Percentiles rank a stretch among this genome's conserved stretches.
These are phyloP conservation scores for Beroe forskalii DNA, from an alignment of 37 sponge, comb jelly and placozoan species.

Conservation along the genomic window DNA sequence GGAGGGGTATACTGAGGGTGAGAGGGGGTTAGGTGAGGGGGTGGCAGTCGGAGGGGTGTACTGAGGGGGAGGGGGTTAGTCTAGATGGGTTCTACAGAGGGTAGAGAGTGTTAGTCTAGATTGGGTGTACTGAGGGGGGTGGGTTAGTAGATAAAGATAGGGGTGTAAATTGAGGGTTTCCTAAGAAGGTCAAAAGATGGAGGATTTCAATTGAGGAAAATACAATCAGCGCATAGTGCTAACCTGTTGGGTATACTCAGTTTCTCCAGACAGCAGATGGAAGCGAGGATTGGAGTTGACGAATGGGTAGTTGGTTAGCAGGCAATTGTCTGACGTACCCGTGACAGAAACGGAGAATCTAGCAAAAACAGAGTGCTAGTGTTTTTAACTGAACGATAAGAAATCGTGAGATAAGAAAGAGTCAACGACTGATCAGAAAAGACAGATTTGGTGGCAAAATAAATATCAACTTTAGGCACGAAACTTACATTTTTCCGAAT, in stretches of 20 bases:
- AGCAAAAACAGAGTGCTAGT: not conserved
- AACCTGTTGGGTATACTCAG: slow-evolving; percentile 54
- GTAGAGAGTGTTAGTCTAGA: too few relatives aligned
- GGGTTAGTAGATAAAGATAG: not conserved
- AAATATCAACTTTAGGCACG: too few relatives aligned
- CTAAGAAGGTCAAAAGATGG: too few relatives aligned
- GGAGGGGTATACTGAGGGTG: too few relatives aligned
- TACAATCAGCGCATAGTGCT: not conserved
- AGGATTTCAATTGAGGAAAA: too few relatives aligned
- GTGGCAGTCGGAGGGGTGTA: slow-evolving; percentile 58
- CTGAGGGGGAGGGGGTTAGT: not conserved
- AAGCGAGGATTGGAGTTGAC: slow-evolving; percentile 65
- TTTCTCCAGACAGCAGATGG: slow-evolving; percentile 55
- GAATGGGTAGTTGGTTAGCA: slow-evolving; percentile 65
- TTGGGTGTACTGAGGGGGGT: not conserved
- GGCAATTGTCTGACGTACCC: slow-evolving; percentile 59
- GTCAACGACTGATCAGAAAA: too few relatives aligned
- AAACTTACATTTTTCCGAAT: not conserved
- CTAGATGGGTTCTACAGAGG: not conserved
- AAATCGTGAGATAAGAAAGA: too few relatives aligned
- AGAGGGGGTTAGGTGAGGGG: slow-evolving; percentile 25
- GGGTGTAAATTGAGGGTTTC: too few relatives aligned
- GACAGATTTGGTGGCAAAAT: too few relatives aligned
- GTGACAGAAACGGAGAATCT: slow-evolving; percentile 33
- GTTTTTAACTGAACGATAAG: too few relatives aligned